A percentile compares a stretch with the other conserved stretches of the same genome.
phyloP scores from a whole-genome alignment of 2,888 invertebrate species.

The Agrilus cyanescens region DNA sequence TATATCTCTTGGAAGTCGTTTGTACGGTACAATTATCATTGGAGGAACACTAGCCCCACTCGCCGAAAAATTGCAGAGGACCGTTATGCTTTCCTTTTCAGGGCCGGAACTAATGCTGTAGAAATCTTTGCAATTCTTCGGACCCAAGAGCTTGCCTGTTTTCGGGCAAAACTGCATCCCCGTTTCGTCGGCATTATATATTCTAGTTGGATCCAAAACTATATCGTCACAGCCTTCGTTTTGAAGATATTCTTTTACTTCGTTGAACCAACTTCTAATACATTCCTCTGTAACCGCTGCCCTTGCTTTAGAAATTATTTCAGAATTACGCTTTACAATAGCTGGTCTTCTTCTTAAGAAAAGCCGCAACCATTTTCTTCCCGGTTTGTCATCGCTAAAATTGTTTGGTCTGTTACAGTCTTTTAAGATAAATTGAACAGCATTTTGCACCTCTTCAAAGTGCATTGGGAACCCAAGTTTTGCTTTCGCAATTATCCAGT shows the following conservation, averaged over 20 bases:
- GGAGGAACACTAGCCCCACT: too few relatives aligned
- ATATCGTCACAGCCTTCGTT: not conserved
- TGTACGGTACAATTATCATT: not conserved
- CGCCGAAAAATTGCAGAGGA: too few relatives aligned
- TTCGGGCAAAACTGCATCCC: too few relatives aligned
- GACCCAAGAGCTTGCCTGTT: too few relatives aligned
- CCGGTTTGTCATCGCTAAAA: not conserved
- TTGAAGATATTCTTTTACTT: not conserved
- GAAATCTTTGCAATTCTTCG: too few relatives aligned
- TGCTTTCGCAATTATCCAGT: conserved; percentile 1
- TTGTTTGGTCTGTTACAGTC: not conserved
- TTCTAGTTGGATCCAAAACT: too few relatives aligned
- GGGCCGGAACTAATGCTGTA: too few relatives aligned
- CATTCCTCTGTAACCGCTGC: not conserved
- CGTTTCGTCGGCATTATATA: too few relatives aligned
- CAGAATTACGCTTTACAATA: not conserved
- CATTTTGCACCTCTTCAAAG: not conserved
- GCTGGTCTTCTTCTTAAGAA: not conserved
- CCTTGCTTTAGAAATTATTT: not conserved
- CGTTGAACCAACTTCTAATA: not conserved
- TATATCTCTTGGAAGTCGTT: not conserved
- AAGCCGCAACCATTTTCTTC: not conserved
- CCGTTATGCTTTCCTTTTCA: too few relatives aligned
- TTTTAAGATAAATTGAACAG: not conserved
- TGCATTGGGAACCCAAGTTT: conserved; percentile 2